A percentile compares a stretch with the other conserved stretches of the same genome.
Evolutionary conservation across 2,113 vertebrate species (phyloP).

Genomic region (Spermophilus dauricus): DNA sequence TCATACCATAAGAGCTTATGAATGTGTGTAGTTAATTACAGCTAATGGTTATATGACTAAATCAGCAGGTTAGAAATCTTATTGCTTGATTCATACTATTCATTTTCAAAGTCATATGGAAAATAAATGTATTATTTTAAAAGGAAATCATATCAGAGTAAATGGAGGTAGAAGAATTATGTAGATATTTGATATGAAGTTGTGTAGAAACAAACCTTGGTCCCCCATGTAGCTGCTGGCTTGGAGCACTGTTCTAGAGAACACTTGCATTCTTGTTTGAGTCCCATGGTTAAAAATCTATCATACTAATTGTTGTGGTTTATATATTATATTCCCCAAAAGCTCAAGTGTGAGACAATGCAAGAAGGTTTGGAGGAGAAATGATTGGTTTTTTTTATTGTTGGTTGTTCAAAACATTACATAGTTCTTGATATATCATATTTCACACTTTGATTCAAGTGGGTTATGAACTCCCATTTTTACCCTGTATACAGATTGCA

Average conservation of each 20-base stretch:
- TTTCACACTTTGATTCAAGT: too few species aligned
- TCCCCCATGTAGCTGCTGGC: not conserved
- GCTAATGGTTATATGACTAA: not conserved
- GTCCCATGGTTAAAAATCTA: not conserved
- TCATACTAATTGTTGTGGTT: not conserved
- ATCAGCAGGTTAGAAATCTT: not conserved
- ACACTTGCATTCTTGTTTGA: not conserved
- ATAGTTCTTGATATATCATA: too few species aligned
- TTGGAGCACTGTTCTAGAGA: not conserved
- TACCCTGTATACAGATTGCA: too few species aligned
- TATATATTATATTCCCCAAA: too few species aligned
- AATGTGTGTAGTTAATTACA: not conserved
- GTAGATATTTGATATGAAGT: not conserved
- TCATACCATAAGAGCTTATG: not conserved
- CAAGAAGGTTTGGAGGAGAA: too few species aligned
- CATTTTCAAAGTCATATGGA: not conserved
- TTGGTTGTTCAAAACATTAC: too few species aligned
- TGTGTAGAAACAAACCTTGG: rapidly evolving
- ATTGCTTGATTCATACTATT: not conserved
- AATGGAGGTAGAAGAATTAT: not conserved
- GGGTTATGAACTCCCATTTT: too few species aligned
- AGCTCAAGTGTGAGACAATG: too few species aligned
- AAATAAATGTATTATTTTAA: not conserved
- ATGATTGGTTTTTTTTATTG: too few species aligned
- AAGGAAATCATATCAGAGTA: not conserved